Conservation (phyloP, 2,113 vertebrate genomes). For the Leiothrix lutea region DNA sequence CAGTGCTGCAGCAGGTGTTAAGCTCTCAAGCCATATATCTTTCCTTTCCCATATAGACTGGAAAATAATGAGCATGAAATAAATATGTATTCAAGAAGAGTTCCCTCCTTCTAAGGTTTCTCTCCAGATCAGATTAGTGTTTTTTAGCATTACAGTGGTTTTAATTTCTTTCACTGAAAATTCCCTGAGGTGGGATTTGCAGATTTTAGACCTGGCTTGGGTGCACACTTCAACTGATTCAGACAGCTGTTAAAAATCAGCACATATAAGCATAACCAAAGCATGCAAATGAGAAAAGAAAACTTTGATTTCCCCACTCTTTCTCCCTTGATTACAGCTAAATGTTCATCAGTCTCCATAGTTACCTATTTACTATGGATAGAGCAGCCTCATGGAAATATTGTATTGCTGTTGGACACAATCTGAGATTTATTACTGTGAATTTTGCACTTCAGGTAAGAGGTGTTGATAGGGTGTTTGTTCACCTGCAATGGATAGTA, state of each 20-base stretch:
- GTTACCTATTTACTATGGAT: not conserved
- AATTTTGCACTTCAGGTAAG: not conserved
- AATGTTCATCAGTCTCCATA: not conserved
- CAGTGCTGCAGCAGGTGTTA: not conserved
- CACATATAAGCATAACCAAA: not conserved
- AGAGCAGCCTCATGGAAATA: not conserved
- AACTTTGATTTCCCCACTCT: not conserved
- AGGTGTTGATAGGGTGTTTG: not conserved
- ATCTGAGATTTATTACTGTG: not conserved
- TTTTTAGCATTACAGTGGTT: not conserved
- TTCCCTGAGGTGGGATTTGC: not conserved
- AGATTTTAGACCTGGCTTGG: not conserved
- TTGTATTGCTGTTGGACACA: not conserved
- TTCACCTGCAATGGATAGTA: not conserved
- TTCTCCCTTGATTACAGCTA: not conserved
- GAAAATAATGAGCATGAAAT: not conserved
- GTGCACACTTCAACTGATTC: not conserved
- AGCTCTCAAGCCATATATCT: not conserved
- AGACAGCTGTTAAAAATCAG: conserved; percentile 3
- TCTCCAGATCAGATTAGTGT: not conserved
- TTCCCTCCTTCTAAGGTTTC: not conserved
- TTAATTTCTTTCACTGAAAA: not conserved
- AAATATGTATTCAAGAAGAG: not conserved
- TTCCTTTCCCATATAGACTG: not conserved
- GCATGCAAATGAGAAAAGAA: not conserved